A percentile compares a stretch with the other conserved stretches of the same genome.
Conservation (phyloP, 2,888 invertebrate genomes). For the Dione vanillae region DNA sequence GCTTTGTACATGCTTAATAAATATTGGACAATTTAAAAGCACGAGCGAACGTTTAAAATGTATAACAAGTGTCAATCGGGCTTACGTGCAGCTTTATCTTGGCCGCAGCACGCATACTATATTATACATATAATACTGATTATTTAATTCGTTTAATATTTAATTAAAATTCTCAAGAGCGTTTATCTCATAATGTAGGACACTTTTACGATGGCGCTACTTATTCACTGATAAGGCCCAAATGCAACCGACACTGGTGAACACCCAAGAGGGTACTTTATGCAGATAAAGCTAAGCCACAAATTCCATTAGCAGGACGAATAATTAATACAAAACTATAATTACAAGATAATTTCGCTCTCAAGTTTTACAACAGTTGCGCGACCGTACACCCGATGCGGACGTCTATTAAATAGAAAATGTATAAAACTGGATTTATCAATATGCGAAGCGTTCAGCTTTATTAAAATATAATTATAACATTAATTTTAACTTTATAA, state of each 20-base stretch:
- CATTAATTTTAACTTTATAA: slow-evolving; percentile 69
- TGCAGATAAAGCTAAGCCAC: slow-evolving; percentile 72
- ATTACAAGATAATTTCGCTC: slow-evolving; percentile 82
- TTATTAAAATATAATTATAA: slow-evolving; percentile 58
- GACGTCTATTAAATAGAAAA: slow-evolving; percentile 73
- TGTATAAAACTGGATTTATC: slow-evolving; percentile 66
- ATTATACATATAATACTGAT: slow-evolving; percentile 83
- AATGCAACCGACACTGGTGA: slow-evolving; percentile 61
- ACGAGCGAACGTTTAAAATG: slow-evolving; percentile 58
- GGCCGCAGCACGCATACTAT: slow-evolving; percentile 76
- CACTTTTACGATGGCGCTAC: slow-evolving; percentile 83
- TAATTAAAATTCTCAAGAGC: slow-evolving; percentile 83
- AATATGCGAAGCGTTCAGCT: slow-evolving; percentile 38
- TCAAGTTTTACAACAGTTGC: slow-evolving; percentile 77
- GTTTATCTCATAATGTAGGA: slow-evolving; percentile 84
- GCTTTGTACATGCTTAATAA: slow-evolving; percentile 58
- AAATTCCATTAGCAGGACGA: slow-evolving; percentile 69
- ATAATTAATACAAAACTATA: slow-evolving; percentile 80
- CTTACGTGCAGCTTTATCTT: slow-evolving; percentile 72
- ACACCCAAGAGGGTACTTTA: slow-evolving; percentile 78
- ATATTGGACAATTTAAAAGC: slow-evolving; percentile 54
- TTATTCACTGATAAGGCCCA: slow-evolving; percentile 78
- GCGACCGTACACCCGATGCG: slow-evolving; percentile 66
- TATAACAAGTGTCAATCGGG: slow-evolving; percentile 61
- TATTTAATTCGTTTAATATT: slow-evolving; percentile 84